Percentiles rank a stretch among this genome's conserved stretches.
Evolutionary conservation across 2,888 invertebrate genomes (phyloP).

Genomic region (Mythimna lalbum): DNA sequence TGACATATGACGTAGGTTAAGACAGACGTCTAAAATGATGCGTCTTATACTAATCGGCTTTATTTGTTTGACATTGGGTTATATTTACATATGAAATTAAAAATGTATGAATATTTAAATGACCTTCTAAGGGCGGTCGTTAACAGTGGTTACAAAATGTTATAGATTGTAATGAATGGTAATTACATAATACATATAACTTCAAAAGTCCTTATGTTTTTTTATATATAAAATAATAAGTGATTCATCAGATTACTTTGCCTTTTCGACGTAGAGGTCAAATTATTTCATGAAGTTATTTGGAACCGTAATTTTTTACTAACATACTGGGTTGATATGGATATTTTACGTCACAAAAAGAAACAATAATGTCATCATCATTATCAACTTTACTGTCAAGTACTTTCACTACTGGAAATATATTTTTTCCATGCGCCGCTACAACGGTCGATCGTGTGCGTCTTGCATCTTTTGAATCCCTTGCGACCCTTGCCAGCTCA

Average conservation of each 20-base stretch:
- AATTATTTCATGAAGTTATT: constrained; percentile 4
- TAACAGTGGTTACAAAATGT: constrained; percentile 14
- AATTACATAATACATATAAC: constrained; percentile 17
- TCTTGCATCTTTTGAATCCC: no score
- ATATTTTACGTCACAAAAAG: not conserved
- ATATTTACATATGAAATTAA: constrained; percentile 58
- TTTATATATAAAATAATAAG: constrained; percentile 27
- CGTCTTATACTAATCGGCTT: constrained; percentile 70
- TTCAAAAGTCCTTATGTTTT: constrained; percentile 12
- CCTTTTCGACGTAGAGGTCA: constrained; percentile 12
- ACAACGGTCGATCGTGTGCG: no score
- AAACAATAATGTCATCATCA: not conserved
- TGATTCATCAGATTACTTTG: constrained; percentile 24
- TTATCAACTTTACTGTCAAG: no score
- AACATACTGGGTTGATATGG: not conserved
- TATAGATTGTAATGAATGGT: constrained; percentile 4
- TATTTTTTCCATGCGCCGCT: no score
- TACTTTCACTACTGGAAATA: no score
- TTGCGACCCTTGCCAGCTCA: no score
- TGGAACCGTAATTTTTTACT: no score
- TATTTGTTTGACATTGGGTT: constrained; percentile 62
- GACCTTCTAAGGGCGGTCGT: constrained; percentile 21
- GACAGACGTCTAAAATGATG: constrained; percentile 64
- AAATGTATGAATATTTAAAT: constrained; percentile 18
- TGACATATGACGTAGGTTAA: constrained; percentile 76